These are phyloP conservation scores for Trididemnum miniatum DNA, from an alignment of 23 tunicate genomes.

Conservation along the genomic window DNA sequence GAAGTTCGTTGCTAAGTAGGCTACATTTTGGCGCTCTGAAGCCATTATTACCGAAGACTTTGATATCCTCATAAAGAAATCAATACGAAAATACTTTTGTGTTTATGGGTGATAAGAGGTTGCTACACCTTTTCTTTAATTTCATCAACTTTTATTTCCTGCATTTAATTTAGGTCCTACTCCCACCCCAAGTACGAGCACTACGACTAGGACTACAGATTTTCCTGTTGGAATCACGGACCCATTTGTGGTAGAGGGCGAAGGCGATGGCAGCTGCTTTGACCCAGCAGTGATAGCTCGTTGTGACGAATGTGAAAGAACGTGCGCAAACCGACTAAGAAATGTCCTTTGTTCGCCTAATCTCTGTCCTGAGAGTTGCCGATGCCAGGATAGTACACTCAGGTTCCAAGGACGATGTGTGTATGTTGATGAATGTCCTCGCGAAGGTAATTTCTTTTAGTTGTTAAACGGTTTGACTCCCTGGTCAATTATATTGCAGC, in stretches of 20 bases:
- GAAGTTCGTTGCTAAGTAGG: too few species aligned
- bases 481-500: too few species aligned
- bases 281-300: not conserved
- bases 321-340: not conserved
- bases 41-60: too few species aligned
- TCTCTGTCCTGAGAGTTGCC: not conserved
- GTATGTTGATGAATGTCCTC: not conserved
- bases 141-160: too few species aligned
- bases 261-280: not conserved
- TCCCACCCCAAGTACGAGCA: not conserved
- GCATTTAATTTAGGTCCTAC: too few species aligned
- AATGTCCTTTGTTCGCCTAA: not conserved
- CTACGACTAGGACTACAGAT: not conserved
- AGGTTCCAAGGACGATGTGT: not conserved
- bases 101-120: too few species aligned
- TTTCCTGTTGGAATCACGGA: not conserved
- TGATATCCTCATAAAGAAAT: too few species aligned
- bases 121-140: too few species aligned
- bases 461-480: too few species aligned
- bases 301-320: not conserved
- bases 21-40: too few species aligned
- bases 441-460: too few species aligned
- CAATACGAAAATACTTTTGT: too few species aligned
- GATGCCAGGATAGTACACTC: not conserved
- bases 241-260: not conserved